Conservation (phyloP, 2,888 invertebrate species). For the Drosophila gaucha region DNA sequence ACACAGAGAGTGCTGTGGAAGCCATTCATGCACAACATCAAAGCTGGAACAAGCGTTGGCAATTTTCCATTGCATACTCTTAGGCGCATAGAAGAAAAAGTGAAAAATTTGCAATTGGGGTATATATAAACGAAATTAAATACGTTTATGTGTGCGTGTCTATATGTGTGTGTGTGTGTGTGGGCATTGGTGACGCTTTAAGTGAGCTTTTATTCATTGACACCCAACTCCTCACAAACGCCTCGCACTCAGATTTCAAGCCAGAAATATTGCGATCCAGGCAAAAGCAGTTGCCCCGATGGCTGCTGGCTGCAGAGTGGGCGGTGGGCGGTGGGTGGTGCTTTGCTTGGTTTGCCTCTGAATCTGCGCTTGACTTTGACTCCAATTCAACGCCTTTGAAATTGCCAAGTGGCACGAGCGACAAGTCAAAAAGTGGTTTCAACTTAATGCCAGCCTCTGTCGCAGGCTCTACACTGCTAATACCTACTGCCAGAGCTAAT, state of each 20-base stretch:
- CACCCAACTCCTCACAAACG: slow-evolving; percentile 15
- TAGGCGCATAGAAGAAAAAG: slow-evolving; percentile 35
- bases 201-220: slow-evolving; percentile 57
- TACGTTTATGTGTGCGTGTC: slow-evolving; percentile 12
- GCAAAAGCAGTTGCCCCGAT: slow-evolving; percentile 4
- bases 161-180: slow-evolving; percentile 1
- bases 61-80: slow-evolving; percentile 62
- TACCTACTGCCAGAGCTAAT: background rate
- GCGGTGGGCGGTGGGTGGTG: no score
- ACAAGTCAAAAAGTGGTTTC: slow-evolving; percentile 29
- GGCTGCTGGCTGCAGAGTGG: background rate
- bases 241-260: background rate
- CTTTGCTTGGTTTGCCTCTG: background rate
- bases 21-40: slow-evolving; percentile 76
- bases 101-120: slow-evolving; percentile 60
- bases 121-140: slow-evolving; percentile 71
- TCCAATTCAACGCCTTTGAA: slow-evolving; percentile 67
- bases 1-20: slow-evolving; percentile 30
- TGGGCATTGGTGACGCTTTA: slow-evolving; percentile 34
- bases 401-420: slow-evolving; percentile 49
- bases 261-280: no score
- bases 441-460: background rate
- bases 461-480: background rate
- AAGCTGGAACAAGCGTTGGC: slow-evolving; percentile 51
- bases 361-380: slow-evolving; percentile 64